These are phyloP conservation scores for Sceloporus undulatus DNA, from an alignment of 2,113 vertebrate genomes.

Conservation along the genomic window DNA sequence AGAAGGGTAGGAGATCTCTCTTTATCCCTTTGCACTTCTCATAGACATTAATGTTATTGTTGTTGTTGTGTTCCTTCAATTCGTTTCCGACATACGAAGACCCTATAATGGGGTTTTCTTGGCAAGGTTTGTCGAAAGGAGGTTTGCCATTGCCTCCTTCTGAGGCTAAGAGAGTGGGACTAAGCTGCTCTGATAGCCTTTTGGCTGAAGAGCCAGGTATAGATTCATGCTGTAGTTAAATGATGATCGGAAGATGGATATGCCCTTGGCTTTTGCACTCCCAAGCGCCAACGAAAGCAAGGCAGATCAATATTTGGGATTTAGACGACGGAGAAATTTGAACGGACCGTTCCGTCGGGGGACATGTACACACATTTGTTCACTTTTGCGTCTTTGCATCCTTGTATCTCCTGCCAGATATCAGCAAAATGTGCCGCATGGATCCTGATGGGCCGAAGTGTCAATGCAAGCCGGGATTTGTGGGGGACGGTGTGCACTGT, in stretches of 20 bases:
- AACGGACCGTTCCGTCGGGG: background rate
- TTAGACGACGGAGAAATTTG: background rate
- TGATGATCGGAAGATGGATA: no score
- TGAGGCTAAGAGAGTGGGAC: no score
- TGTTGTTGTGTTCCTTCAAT: no score
- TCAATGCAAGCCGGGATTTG: conserved; percentile 32
- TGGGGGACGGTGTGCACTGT: conserved; percentile 46
- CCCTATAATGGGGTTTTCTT: no score
- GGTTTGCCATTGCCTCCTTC: no score
- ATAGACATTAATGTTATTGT: background rate
- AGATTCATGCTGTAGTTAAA: no score
- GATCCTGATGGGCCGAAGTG: background rate
- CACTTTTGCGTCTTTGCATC: background rate
- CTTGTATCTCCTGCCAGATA: conserved; percentile 6
- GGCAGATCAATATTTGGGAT: background rate
- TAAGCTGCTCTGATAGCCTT: no score
- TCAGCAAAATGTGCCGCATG: conserved; percentile 30
- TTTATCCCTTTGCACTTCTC: background rate
- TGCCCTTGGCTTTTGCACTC: no score
- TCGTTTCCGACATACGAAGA: no score
- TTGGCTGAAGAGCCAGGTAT: no score
- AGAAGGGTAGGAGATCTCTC: conserved; percentile 36
- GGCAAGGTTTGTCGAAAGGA: no score
- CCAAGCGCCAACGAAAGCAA: background rate
- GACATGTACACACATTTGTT: background rate